Evolutionary conservation across 2,888 invertebrate species (phyloP).

Genomic region (Agrochola lota): DNA sequence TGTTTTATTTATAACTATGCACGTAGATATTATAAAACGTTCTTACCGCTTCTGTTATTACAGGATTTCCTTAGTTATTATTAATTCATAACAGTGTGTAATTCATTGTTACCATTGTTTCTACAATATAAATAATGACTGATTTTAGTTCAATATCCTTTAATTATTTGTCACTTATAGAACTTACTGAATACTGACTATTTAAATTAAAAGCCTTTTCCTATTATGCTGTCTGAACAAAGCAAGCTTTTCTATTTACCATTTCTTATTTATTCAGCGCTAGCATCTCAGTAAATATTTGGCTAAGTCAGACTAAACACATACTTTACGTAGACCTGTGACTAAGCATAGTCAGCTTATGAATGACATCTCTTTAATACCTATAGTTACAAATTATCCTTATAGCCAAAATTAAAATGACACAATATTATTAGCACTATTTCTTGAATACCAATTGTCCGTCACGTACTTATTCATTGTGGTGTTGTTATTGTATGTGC

Average conservation of each 20-base stretch:
- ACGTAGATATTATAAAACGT: conserved; percentile 12
- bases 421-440: conserved; percentile 28
- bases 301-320: conserved; percentile 5
- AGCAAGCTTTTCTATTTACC: conserved; percentile 19
- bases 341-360: conserved; percentile 21
- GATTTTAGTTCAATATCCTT: conserved; percentile 15
- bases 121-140: conserved; percentile 7
- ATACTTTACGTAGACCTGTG: conserved; percentile 19
- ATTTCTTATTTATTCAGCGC: conserved; percentile 30
- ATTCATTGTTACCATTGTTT: conserved; percentile 41
- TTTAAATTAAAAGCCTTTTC: conserved; percentile 1
- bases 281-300: conserved; percentile 39
- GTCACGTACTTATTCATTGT: conserved; percentile 37
- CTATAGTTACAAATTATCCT: conserved; percentile 35
- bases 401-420: conserved; percentile 13
- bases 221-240: not conserved
- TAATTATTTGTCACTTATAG: not conserved
- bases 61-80: conserved; percentile 46
- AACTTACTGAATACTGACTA: not conserved
- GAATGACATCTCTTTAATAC: conserved; percentile 13
- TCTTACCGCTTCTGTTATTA: conserved; percentile 36
- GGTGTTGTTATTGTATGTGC: conserved; percentile 37
- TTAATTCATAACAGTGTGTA: conserved; percentile 32
- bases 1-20: conserved; percentile 45
- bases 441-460: conserved; percentile 38